phyloP scores from a whole-genome alignment of 2,797 vertebrate species.

The Oreortyx pictus region DNA sequence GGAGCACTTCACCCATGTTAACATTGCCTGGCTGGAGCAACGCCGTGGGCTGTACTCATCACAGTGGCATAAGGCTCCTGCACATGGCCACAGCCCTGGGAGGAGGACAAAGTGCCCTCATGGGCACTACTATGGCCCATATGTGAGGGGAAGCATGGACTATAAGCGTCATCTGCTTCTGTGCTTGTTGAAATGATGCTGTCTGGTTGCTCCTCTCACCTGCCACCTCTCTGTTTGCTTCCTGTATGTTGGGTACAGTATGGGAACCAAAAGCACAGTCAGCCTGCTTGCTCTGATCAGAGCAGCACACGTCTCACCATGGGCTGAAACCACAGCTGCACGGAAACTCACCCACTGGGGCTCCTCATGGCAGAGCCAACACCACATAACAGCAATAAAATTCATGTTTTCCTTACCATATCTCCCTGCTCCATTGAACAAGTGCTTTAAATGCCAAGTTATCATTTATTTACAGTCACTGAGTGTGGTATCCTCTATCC shows the following conservation, averaged over 20 bases:
- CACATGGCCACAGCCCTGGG: fast-evolving
- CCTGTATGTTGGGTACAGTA: fast-evolving
- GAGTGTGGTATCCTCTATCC: background rate
- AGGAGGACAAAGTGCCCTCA: background rate
- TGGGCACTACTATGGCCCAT: background rate
- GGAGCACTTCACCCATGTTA: background rate
- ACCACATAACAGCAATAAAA: background rate
- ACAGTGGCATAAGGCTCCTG: fast-evolving
- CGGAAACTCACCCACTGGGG: background rate
- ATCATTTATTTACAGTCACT: background rate
- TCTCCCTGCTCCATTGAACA: background rate
- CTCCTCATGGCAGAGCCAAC: background rate
- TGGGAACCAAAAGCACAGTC: background rate
- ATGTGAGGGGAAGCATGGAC: fast-evolving
- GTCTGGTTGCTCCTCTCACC: background rate
- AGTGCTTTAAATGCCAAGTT: background rate
- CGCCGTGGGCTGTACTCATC: background rate
- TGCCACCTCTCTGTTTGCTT: background rate
- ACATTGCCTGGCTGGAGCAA: background rate
- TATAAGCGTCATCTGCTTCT: fast-evolving
- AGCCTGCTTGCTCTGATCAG: background rate
- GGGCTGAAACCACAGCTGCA: background rate
- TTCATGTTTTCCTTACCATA: background rate
- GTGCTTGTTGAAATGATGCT: background rate
- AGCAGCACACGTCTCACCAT: background rate